Evolutionary conservation across 2,888 invertebrate genomes (phyloP).

Genomic region (Nematopogon swammerdamellus): DNA sequence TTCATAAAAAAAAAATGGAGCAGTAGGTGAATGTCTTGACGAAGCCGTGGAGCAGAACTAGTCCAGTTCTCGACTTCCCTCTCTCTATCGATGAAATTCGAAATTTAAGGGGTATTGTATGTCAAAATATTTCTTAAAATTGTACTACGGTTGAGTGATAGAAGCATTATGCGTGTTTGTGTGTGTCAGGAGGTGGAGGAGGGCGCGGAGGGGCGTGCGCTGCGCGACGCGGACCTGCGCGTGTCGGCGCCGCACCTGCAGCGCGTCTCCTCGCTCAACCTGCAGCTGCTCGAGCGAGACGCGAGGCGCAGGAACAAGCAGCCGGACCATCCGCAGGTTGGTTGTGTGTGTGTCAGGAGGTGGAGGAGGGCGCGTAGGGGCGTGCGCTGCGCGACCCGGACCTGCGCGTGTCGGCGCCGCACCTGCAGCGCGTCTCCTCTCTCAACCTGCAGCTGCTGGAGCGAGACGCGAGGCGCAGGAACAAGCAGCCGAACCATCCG

Average conservation of each 20-base stretch:
- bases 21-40: too few species aligned
- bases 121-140: too few species aligned
- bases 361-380: slow-evolving; percentile 69
- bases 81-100: too few species aligned
- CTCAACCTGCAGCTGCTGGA: slow-evolving; percentile 79
- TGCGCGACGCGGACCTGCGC: slow-evolving; percentile 67
- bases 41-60: too few species aligned
- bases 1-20: too few species aligned
- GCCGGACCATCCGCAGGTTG: slow-evolving; percentile 41
- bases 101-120: too few species aligned
- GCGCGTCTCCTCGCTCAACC: slow-evolving; percentile 79
- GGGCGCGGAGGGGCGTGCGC: slow-evolving; percentile 66
- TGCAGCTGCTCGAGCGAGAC: slow-evolving; percentile 73
- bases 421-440: slow-evolving; percentile 79
- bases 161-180: too few species aligned
- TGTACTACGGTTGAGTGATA: too few species aligned
- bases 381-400: slow-evolving; percentile 69
- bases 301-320: slow-evolving; percentile 62
- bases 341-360: slow-evolving; percentile 35
- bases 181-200: slow-evolving; percentile 71
- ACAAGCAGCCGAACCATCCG: slow-evolving; percentile 50
- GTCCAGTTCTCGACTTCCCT: too few species aligned
- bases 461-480: slow-evolving; percentile 64
- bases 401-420: slow-evolving; percentile 71
- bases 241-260: slow-evolving; percentile 76